A percentile compares a stretch with the other conserved stretches of the same genome.
Evolutionary conservation across 2,888 invertebrate genomes (phyloP).

Genomic region (Chromoteleia sp.): DNA sequence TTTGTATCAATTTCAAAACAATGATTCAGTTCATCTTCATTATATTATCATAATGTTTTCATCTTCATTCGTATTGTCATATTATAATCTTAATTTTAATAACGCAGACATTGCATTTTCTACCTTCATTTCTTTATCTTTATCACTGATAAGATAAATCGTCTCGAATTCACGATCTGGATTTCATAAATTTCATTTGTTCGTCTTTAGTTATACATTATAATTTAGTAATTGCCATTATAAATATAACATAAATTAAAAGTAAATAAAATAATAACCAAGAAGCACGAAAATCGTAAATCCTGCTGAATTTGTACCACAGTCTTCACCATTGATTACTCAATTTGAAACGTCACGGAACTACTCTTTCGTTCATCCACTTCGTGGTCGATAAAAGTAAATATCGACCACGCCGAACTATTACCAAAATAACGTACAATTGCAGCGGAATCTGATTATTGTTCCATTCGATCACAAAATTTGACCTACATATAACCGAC

Average conservation of each 20-base stretch:
- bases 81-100: no score
- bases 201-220: no score
- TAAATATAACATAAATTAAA: background rate
- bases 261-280: background rate
- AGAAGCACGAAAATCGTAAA: background rate
- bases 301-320: background rate
- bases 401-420: constrained; percentile 7
- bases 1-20: no score
- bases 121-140: no score
- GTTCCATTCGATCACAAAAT: constrained; percentile 49
- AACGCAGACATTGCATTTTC: no score
- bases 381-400: constrained; percentile 13
- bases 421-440: constrained; percentile 24
- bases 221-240: no score
- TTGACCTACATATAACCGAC: constrained; percentile 50
- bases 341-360: constrained; percentile 2
- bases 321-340: background rate
- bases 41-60: no score
- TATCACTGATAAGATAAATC: no score
- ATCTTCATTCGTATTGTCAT: no score
- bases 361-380: background rate
- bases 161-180: no score
- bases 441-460: constrained; percentile 37
- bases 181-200: no score
- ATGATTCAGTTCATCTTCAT: no score